Conservation (phyloP, 2,113 vertebrate genomes). For the Harpagus bidentatus region DNA sequence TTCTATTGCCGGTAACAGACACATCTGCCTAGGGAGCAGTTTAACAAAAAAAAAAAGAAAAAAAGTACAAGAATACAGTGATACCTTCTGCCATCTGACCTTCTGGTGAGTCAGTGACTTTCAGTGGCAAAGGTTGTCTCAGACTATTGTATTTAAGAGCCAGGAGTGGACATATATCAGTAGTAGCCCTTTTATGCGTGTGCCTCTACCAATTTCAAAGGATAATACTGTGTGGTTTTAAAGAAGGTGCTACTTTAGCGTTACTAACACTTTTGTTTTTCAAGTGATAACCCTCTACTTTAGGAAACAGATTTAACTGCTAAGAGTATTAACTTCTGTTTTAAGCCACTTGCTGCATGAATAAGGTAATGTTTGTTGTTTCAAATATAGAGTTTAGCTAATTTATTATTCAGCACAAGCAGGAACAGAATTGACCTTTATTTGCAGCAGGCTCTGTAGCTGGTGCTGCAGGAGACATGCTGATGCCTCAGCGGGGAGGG, state of each 20-base stretch:
- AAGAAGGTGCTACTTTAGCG: not conserved
- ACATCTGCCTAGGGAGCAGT: not conserved
- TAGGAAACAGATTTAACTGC: not conserved
- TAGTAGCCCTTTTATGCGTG: not conserved
- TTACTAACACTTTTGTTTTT: not conserved
- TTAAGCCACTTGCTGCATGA: not conserved
- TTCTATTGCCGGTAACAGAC: not conserved
- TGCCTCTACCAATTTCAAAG: not conserved
- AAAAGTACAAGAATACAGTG: not conserved
- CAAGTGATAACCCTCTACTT: not conserved
- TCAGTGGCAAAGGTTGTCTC: not conserved
- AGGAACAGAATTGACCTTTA: not conserved
- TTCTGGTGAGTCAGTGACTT: not conserved
- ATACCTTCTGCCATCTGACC: not conserved
- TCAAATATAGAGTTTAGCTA: not conserved
- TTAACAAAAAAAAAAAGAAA: not conserved
- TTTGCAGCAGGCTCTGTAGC: not conserved
- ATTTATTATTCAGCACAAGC: not conserved
- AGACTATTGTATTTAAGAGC: not conserved
- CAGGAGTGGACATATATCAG: not conserved
- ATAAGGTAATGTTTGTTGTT: not conserved
- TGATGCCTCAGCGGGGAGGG: not conserved
- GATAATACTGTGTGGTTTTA: not conserved
- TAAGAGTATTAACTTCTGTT: not conserved
- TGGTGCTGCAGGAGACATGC: not conserved